Base-by-base conservation (phyloP, 2,113 vertebrate species). In the Sarotherodon lohbergeri region DNA sequence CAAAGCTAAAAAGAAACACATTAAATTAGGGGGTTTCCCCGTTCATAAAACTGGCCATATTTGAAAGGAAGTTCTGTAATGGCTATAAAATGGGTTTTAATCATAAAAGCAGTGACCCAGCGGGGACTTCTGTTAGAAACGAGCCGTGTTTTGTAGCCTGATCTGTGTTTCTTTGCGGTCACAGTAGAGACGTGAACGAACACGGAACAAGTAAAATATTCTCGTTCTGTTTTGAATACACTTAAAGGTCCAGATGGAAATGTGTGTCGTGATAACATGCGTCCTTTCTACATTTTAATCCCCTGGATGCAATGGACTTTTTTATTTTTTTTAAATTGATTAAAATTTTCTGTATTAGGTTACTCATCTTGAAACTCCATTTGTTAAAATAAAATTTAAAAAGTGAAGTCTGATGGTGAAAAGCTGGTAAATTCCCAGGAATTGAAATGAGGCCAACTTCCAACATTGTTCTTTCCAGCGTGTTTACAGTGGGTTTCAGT, bases 21-120 rank as follows among this genome's bases (percentile, higher is more conserved):
- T 91, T 71, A 89, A 91, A 91, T 90, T 82, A 82, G 63, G 90
- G 73, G 84, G 46, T 61, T 95, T 91, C 79, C 81, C 85, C 87
- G 39, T 68, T 89, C 66, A 41, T 85, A 32, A 89, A 90, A 80
- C 63, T 90, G 91, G 83, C 84, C 48, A 16, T 76, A 68, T 92
- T 91, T 94, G 41, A 93, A 89, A 93, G 84, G 76, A 88, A 76
- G 84, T 93, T 90, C 76, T 83, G 91, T 93, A 92, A 93, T 93
- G 86, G 89, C 63, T 79, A 91, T 90, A 90, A 85, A 92, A 88
- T 5, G 39, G 56, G 76, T 81, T 66, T 87, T 81, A 90, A 91
- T 94, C 91, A 87, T 87, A 91, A 89, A 92, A 84, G 83, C 81
- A 48, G 79, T 68, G 84, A 87, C 76, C 83, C 92, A 57, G 82